Base-by-base conservation (phyloP, 1,140 invertebrate genomes). In the Caerostris darwini region DNA sequence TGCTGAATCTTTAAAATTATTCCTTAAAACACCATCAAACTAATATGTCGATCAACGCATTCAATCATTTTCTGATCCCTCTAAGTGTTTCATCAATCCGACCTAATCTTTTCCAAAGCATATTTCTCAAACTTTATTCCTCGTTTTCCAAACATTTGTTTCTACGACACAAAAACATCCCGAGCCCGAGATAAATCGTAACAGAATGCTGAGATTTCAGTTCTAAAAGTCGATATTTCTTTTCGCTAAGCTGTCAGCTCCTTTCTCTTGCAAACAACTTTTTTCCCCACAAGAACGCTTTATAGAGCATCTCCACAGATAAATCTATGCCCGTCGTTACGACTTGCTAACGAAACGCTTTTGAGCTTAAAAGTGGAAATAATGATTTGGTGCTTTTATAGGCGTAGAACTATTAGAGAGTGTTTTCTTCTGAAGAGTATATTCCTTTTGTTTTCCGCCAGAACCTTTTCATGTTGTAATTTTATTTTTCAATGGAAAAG, bases 361-460 rank as follows among this genome's bases (percentile, higher is more conserved):
- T 67, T 59, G 50, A 77, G 17, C 19, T 90, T 56, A 90, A 90
- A 90, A 90, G 64, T 67, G 67, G 54, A 90, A 90, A 90, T 90
- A 90, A 90, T 90, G 88, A 90, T 90, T 90, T 90, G 88, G 7
- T 17, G 54, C 64, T 57, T 90, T 88, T 88, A 53, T 54, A 90
- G 71, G n/a, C 88, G 54, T 71, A 90, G 57, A 90, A 71, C 64
- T 90, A 77, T 77, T 53, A 19, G 69, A 77, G 10, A 12, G 69
- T 50, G 61, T 57, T 7, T 53, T n/a, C 12, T 7, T 58, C 14
- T 54, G 61, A 54, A 67, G 64, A 50, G 6, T 3, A 34, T 87
- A 64, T 88, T 64, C 53, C 53, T 12, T 17, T 88, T 53, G 0
- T 34, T 34, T 34, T 34, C 34, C 34, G 7, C 34, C 12, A 5